phyloP scores from a whole-genome alignment of 2,113 vertebrate genomes.

The Loxodonta africana region DNA sequence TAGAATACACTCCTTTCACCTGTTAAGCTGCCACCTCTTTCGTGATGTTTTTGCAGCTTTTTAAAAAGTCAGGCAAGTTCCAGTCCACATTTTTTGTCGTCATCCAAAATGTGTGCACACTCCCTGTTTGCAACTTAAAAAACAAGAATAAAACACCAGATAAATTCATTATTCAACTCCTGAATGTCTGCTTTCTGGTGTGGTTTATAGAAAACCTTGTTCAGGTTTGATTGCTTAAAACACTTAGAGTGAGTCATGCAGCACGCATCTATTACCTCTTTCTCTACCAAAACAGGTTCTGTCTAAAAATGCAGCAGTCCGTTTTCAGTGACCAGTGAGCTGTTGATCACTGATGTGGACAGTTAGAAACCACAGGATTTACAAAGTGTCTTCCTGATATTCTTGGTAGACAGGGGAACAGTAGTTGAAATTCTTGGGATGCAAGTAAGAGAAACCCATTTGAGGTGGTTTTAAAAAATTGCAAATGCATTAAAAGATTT shows the following conservation, averaged over 20 bases:
- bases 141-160: background rate
- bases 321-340: background rate
- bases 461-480: conserved; percentile 8
- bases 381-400: background rate
- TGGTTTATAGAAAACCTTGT: background rate
- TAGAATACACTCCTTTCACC: background rate
- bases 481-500: background rate
- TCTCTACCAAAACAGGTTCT: background rate
- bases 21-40: background rate
- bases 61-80: background rate
- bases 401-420: background rate
- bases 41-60: background rate
- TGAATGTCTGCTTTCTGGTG: background rate
- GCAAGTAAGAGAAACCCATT: background rate
- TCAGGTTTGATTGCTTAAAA: conserved; percentile 26
- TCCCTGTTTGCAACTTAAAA: background rate
- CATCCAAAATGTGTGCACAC: background rate
- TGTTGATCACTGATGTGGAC: background rate
- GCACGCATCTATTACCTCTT: background rate
- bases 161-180: background rate
- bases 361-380: background rate
- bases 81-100: background rate
- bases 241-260: background rate
- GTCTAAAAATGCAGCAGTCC: background rate
- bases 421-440: conserved; percentile 21